phyloP scores from a whole-genome alignment of 2,797 vertebrate genomes.

The Sternarchorhynchus goeldii region DNA sequence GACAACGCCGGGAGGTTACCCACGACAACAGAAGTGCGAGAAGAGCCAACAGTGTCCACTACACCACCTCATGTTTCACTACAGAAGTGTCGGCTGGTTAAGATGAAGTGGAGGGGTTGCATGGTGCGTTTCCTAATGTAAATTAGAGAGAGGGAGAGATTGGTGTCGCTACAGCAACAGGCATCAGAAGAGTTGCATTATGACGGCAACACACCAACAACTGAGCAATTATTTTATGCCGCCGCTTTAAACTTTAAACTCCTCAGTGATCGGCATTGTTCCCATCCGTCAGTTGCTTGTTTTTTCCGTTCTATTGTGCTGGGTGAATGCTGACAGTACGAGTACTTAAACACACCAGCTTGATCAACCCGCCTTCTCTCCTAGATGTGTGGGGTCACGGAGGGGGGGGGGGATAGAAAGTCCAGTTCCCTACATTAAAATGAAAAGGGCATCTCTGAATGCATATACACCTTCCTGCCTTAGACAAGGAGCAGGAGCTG shows the following conservation, averaged over 20 bases:
- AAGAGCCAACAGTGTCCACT: background rate
- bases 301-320: background rate
- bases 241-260: background rate
- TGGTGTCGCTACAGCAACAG: background rate
- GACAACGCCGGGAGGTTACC: background rate
- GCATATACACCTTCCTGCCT: constrained; percentile 9
- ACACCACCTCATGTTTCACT: background rate
- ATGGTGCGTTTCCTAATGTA: background rate
- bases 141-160: background rate
- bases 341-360: constrained; percentile 1
- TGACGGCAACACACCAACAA: background rate
- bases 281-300: background rate
- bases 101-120: background rate
- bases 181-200: background rate
- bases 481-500: constrained; percentile 12
- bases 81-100: background rate
- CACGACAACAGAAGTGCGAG: background rate
- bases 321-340: background rate
- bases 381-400: constrained; percentile 11
- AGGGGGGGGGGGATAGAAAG: no score
- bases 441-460: no score
- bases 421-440: constrained; percentile 11
- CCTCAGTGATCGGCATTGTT: background rate
- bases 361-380: constrained; percentile 20
- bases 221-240: background rate